Evolutionary conservation across 2,797 vertebrate species (phyloP), one percentile per base, ranked within the genome.

Genomic region (Zalophus californianus): DNA sequence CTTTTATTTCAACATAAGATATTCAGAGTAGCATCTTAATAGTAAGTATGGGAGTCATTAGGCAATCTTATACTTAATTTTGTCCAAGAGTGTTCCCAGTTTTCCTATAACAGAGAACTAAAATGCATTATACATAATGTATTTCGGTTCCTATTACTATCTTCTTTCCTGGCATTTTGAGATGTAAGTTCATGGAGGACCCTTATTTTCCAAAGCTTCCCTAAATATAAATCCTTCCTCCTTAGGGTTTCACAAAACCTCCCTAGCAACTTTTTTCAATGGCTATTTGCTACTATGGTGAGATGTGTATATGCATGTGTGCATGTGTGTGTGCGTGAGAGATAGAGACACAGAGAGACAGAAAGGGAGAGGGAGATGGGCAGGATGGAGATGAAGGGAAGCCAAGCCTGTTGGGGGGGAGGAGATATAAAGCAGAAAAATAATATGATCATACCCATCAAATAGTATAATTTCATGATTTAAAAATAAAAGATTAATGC

Each of bases 1-100:
- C 54, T 89, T 66, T 89, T 54, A 73, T 68, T 96, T 94, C 35
- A 87, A 78, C 32, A 90, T 73, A 91, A 73, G 41, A 90, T 27
- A 78, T 32, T 91, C 3, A 90, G 77, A 92, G 80, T 44, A 41
- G 25, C 50, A 92, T 35, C 12, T 77, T 79, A 93, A 91, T 48
- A 60, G 15, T 87, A 85, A 86, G 32, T 86, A 62, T 95, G 27
- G 23, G 87, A 91, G 20, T 90, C 58, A 68, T 58, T 90, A 79
- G n/a, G 77, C 41, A 79, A 91, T 73, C 62, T 91, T 72, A 66
- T 56, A 85, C 18, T 88, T 88, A 79, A 68, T 93, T 93, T 54
- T 66, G 21, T 86, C 32, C 25, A 72, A 52, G 38, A 91, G 90
- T 14, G 23, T 58, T 58, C 58, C 70, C 9, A 20, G 52, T 54